These are phyloP conservation scores for Carcina quercana DNA, from an alignment of 2,888 invertebrate species.

Conservation along the genomic window DNA sequence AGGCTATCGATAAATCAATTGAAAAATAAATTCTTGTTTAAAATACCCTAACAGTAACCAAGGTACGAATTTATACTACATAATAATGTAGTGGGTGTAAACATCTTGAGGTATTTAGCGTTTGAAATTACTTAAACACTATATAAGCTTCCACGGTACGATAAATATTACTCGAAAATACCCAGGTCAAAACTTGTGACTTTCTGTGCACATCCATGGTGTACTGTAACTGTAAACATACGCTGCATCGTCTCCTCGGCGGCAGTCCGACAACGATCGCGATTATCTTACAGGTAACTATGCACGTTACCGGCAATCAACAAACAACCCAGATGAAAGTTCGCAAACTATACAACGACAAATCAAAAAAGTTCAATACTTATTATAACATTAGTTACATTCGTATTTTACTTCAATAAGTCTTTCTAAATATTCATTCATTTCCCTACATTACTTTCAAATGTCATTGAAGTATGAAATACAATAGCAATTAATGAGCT, in stretches of 20 bases:
- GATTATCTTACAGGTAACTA: too few relatives aligned
- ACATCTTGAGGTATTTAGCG: neutral
- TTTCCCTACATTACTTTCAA: conserved; percentile 69
- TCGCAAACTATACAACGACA: conserved; percentile 36
- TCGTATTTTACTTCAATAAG: conserved; percentile 73
- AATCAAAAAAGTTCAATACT: conserved; percentile 58
- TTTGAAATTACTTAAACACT: too few relatives aligned
- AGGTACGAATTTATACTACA: conserved; percentile 2
- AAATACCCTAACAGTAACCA: neutral
- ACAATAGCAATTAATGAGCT: conserved; percentile 70
- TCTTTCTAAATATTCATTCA: conserved; percentile 74
- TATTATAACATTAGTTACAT: conserved; percentile 68
- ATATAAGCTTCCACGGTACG: too few relatives aligned
- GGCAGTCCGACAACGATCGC: too few relatives aligned
- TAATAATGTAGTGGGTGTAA: neutral
- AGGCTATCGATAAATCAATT: neutral
- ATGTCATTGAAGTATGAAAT: conserved; percentile 72
- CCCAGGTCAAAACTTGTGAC: too few relatives aligned
- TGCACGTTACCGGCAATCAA: too few relatives aligned
- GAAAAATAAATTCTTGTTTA: neutral
- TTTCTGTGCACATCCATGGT: too few relatives aligned
- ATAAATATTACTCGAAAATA: too few relatives aligned
- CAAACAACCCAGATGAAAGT: conserved; percentile 22
- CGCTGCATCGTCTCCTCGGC: too few relatives aligned
- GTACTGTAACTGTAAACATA: too few relatives aligned